Base-by-base conservation (phyloP, 2,888 invertebrate genomes). In the Caenorhabditis sinica region DNA sequence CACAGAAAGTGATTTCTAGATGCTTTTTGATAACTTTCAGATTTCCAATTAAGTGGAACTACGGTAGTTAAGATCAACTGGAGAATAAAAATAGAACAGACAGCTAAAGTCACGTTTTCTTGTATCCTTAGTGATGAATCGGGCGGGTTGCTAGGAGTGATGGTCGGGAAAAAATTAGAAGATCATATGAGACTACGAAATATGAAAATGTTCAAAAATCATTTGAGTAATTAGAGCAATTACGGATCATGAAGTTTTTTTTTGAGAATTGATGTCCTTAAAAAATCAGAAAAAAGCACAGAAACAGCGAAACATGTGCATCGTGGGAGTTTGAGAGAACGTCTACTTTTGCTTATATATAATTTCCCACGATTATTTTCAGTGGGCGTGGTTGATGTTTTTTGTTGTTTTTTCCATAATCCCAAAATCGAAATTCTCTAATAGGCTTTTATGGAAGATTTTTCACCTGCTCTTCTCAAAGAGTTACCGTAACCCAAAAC, bases 401-500 rank as follows among this genome's bases (percentile, higher is more conserved):
- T 56, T 56, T 56, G 15, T 15, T 56, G 13, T 15, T 56, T 56
- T 56, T 20, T 20, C 20, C 8, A 49, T 49, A 17, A 49, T 49
- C 49, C n/a, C 20, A 20, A 20, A n/a, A n/a, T n/a, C 6, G 40
- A 56, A 28, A 28, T 20, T 23, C 15, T 56, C 56, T 28, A 5
- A 28, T 9, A 56, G 20, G 3, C n/a, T 15, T 28, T 33, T 1
- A 61, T 13, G n/a, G 20, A 61, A 20, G 23, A 45, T 40, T 15
- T n/a, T 66, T 40, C 69, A 69, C 69, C 69, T 69, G 69, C n/a
- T 51, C 51, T 1, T n/a, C 15, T 51, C 28, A n/a, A 17, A 43
- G 20, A 17, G 36, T 0, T 69, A 69, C 69, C 56, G 69, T 69
- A 69, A 23, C 13, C 36, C 0, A 30, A 36, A 36, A 36, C 9